These are phyloP conservation scores for Brachionus koreanus DNA, from an alignment of 1,140 invertebrate species.

Conservation along the genomic window DNA sequence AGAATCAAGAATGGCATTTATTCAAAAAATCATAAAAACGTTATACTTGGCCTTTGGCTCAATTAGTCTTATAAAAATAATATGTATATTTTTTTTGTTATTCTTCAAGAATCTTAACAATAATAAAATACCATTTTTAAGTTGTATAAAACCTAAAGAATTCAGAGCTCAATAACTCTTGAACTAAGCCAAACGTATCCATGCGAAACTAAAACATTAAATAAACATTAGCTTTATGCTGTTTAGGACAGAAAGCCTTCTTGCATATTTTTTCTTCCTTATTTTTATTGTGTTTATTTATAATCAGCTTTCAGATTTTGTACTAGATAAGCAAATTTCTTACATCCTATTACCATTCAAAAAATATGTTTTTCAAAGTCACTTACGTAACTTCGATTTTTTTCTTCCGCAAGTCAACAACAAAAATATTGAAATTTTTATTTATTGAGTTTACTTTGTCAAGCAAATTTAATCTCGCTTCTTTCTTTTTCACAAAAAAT, in stretches of 20 bases:
- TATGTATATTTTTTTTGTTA: neutral
- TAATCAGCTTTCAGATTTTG: neutral
- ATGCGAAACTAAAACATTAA: slow-evolving; percentile 40
- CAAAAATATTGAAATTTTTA: neutral
- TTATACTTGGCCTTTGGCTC: slow-evolving; percentile 34
- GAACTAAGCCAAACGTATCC: slow-evolving; percentile 30
- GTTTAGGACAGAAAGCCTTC: neutral
- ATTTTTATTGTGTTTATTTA: neutral
- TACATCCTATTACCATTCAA: neutral
- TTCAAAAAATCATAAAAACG: slow-evolving; percentile 37
- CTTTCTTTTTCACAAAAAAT: too few relatives aligned
- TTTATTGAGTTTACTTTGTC: neutral
- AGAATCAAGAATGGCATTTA: slow-evolving; percentile 31
- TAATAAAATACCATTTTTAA: slow-evolving; percentile 25
- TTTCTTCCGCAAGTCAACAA: slow-evolving; percentile 4
- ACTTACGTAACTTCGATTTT: neutral
- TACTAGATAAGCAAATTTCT: neutral
- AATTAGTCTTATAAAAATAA: slow-evolving; percentile 4
- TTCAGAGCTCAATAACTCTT: neutral
- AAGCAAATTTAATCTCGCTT: neutral
- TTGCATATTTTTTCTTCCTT: neutral
- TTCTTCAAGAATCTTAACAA: neutral
- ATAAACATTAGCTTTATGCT: neutral
- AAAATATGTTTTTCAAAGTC: neutral
- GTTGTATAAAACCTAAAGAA: neutral